Conservation (phyloP, 1,140 invertebrate species). For the Ectropis grisescens region DNA sequence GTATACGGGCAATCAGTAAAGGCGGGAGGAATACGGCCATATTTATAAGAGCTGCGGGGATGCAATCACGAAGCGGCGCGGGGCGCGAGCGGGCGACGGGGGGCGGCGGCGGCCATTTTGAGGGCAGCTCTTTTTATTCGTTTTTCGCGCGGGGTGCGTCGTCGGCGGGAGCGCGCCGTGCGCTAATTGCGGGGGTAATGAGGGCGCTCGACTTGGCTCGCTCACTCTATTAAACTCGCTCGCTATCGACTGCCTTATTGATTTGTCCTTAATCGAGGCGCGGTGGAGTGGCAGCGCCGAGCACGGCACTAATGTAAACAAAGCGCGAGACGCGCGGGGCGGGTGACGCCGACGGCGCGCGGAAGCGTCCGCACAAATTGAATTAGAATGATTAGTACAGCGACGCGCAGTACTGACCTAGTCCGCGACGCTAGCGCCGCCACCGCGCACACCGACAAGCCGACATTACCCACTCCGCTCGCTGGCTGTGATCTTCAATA, state of each 20-base stretch:
- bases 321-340: constrained; percentile 39
- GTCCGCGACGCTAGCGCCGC: constrained; percentile 1
- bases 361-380: constrained; percentile 34
- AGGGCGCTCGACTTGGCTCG: constrained; percentile 62
- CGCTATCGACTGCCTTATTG: constrained; percentile 67
- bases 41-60: constrained; percentile 71
- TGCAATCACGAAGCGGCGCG: constrained; percentile 70
- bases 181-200: constrained; percentile 69
- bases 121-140: constrained; percentile 71
- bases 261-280: constrained; percentile 63
- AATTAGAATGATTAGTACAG: constrained; percentile 44
- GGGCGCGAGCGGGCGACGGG: constrained; percentile 42
- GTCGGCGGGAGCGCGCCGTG: constrained; percentile 61
- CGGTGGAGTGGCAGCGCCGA: constrained; percentile 39
- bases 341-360: constrained; percentile 9
- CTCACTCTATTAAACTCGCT: constrained; percentile 67
- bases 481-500: too few relatives aligned
- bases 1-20: constrained; percentile 72
- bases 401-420: constrained; percentile 16
- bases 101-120: constrained; percentile 69
- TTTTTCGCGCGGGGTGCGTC: constrained; percentile 69
- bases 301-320: constrained; percentile 45
- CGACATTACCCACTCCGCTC: too few relatives aligned
- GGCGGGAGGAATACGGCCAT: constrained; percentile 70
- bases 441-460: not conserved